Conservation (phyloP, 2,113 vertebrate species). For the Hippocampus zosterae region DNA sequence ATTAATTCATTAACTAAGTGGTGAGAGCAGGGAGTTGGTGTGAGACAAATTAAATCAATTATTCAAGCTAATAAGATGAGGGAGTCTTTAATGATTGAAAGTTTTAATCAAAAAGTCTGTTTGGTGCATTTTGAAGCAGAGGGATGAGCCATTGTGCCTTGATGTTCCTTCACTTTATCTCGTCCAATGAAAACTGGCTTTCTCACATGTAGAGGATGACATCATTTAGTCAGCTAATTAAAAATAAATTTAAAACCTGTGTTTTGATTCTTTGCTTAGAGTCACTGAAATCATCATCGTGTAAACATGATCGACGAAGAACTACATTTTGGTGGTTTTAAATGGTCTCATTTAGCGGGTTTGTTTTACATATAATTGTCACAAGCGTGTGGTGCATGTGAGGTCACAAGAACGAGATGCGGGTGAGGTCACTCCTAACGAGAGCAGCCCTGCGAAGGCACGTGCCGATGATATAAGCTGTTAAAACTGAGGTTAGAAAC, state of each 20-base stretch:
- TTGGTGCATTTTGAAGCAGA: slow-evolving; percentile 64
- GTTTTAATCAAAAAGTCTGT: slow-evolving; percentile 87
- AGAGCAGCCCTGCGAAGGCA: slow-evolving; percentile 3
- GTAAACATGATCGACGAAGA: too few relatives aligned
- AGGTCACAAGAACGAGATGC: not conserved
- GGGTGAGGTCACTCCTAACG: not conserved
- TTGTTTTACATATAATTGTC: not conserved
- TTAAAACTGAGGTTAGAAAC: slow-evolving; percentile 66
- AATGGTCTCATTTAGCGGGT: too few relatives aligned
- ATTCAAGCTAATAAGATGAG: slow-evolving; percentile 84
- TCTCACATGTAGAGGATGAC: not conserved
- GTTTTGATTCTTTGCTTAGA: not conserved
- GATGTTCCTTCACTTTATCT: not conserved
- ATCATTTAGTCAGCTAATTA: not conserved
- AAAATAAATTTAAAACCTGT: not conserved
- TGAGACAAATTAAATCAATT: slow-evolving; percentile 95
- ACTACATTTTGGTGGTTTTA: too few relatives aligned
- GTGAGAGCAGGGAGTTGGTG: slow-evolving; percentile 64
- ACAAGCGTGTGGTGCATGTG: not conserved
- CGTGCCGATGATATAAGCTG: slow-evolving; percentile 46
- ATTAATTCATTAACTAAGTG: slow-evolving; percentile 80
- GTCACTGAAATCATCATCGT: too few relatives aligned
- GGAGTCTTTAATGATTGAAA: slow-evolving; percentile 92
- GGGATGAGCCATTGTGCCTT: not conserved
- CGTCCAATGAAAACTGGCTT: not conserved